phyloP scores from a whole-genome alignment of 2,888 invertebrate genomes.

The Schizaphis graminum region DNA sequence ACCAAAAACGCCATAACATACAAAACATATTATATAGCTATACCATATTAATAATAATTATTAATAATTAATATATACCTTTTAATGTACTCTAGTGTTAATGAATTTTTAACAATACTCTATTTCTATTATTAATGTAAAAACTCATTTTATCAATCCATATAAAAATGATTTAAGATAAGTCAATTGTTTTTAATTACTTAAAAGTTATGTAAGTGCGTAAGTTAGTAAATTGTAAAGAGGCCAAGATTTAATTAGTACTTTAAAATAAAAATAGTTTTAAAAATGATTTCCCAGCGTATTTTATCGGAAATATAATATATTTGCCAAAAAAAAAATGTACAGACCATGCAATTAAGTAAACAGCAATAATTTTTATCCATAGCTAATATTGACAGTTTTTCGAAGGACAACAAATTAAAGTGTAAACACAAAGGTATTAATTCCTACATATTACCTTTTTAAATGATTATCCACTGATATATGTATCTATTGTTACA shows the following conservation, averaged over 20 bases:
- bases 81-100: background rate
- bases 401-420: slow-evolving; percentile 21
- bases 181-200: background rate
- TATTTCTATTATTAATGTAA: background rate
- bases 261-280: background rate
- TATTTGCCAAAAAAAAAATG: slow-evolving; percentile 18
- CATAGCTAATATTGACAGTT: slow-evolving; percentile 34
- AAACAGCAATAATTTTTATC: slow-evolving; percentile 6
- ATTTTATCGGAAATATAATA: background rate
- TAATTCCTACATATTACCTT: background rate
- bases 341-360: background rate
- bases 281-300: background rate
- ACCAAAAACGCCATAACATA: background rate
- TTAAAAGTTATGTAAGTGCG: background rate
- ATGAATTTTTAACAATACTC: background rate
- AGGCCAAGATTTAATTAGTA: background rate
- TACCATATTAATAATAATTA: background rate
- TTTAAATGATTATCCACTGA: background rate
- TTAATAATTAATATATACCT: background rate
- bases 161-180: background rate
- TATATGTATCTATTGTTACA: background rate
- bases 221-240: background rate
- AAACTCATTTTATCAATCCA: background rate
- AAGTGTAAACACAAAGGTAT: background rate
- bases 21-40: background rate